Evolutionary conservation across 2,888 invertebrate genomes (phyloP).

Genomic region (Abrostola triplasia): DNA sequence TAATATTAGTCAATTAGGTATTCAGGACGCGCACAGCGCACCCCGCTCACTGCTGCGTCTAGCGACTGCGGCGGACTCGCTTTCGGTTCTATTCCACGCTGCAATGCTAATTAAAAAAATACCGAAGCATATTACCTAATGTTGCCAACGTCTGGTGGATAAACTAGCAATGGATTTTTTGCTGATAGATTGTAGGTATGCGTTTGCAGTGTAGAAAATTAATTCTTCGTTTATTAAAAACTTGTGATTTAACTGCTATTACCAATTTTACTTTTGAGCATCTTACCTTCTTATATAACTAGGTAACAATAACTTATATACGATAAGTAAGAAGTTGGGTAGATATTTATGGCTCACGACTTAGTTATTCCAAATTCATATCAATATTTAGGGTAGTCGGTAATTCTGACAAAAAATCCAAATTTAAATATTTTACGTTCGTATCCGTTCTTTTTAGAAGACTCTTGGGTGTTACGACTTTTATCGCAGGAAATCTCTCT

Average conservation of each 20-base stretch:
- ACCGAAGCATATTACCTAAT: slow-evolving; percentile 32
- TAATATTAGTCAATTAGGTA: slow-evolving; percentile 88
- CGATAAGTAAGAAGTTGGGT: background rate
- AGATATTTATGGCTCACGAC: slow-evolving; percentile 1
- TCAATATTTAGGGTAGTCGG: slow-evolving; percentile 34
- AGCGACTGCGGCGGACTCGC: slow-evolving; percentile 67
- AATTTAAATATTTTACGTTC: slow-evolving; percentile 60
- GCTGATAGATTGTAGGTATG: background rate
- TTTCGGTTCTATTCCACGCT: slow-evolving; percentile 59
- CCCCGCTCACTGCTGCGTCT: slow-evolving; percentile 74
- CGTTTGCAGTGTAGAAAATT: background rate
- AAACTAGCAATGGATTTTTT: background rate
- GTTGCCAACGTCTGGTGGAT: slow-evolving; percentile 24
- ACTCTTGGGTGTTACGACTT: slow-evolving; percentile 86
- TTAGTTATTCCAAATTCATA: slow-evolving; percentile 19
- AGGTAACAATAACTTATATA: background rate
- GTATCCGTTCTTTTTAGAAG: slow-evolving; percentile 80
- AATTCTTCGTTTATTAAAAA: too few relatives aligned
- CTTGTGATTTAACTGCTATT: too few relatives aligned
- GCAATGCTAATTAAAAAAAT: slow-evolving; percentile 67
- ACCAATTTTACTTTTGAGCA: too few relatives aligned
- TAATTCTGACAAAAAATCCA: slow-evolving; percentile 39
- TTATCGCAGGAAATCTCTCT: slow-evolving; percentile 87
- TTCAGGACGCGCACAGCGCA: slow-evolving; percentile 82
- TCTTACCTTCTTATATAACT: background rate